Conservation (phyloP, 2,797 vertebrate species). For the Sebastes reedi region DNA sequence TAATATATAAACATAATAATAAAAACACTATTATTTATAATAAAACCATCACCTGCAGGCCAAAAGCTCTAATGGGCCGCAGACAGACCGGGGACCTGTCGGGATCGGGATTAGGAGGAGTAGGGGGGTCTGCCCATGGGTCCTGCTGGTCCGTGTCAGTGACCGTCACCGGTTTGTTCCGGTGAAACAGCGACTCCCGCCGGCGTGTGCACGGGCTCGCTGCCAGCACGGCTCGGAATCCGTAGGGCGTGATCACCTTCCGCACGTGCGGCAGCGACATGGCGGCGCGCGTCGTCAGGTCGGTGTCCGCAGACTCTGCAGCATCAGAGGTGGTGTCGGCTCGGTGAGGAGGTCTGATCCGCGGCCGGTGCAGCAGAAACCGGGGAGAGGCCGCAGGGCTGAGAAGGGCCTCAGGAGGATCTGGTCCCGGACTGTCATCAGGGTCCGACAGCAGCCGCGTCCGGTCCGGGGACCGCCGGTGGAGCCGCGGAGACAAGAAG, state of each 20-base stretch:
- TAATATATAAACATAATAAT: too few relatives aligned
- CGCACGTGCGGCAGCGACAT: conserved; percentile 74
- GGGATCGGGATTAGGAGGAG: not conserved
- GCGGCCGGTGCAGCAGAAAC: not conserved
- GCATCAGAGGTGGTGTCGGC: not conserved
- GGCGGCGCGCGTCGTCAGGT: conserved; percentile 65
- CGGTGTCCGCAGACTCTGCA: conserved; percentile 15
- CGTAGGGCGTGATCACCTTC: conserved; percentile 76
- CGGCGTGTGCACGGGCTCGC: conserved; percentile 68
- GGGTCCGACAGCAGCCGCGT: conserved; percentile 38
- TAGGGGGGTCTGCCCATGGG: accelerated
- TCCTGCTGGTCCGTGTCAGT: not conserved
- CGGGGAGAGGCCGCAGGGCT: not conserved
- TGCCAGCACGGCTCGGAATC: conserved; percentile 70
- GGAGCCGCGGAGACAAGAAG: conserved; percentile 12
- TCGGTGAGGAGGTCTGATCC: not conserved
- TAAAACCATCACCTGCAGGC: conserved; percentile 35
- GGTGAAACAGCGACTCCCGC: conserved; percentile 79
- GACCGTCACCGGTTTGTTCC: not conserved
- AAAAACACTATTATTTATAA: not conserved
- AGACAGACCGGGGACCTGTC: not conserved
- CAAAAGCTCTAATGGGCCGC: conserved; percentile 23
- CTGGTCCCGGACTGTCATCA: not conserved
- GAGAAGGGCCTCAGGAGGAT: accelerated
- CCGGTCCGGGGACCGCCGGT: not conserved